Conservation (phyloP, 1,140 invertebrate genomes). For the Papilio glaucus region DNA sequence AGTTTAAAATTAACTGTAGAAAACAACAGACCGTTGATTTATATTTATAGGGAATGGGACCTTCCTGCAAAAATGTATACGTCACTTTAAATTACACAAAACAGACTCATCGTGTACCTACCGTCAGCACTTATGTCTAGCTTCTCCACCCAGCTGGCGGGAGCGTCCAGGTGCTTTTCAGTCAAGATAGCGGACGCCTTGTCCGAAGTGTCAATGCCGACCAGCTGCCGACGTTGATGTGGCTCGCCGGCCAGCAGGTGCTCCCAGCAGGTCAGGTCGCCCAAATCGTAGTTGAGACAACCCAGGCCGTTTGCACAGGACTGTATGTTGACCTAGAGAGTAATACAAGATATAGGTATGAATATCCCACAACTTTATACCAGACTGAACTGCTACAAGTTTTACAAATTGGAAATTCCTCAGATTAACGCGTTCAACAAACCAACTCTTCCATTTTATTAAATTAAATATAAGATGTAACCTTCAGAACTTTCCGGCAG, state of each 20-base stretch:
- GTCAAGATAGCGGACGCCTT: slow-evolving; percentile 78
- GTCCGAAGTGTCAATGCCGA: slow-evolving; percentile 76
- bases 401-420: too few species aligned
- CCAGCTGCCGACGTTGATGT: slow-evolving; percentile 76
- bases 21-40: background rate
- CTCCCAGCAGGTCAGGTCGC: slow-evolving; percentile 86
- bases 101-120: slow-evolving; percentile 55
- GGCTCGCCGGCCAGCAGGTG: slow-evolving; percentile 88
- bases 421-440: too few species aligned
- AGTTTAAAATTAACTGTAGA: background rate
- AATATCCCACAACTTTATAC: too few species aligned
- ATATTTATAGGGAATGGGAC: too few species aligned
- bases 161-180: slow-evolving; percentile 92
- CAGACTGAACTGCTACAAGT: too few species aligned
- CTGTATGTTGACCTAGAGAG: slow-evolving; percentile 73
- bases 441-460: too few species aligned
- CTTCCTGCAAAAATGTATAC: too few species aligned
- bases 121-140: slow-evolving; percentile 87
- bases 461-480: too few species aligned
- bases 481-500: too few species aligned
- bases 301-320: slow-evolving; percentile 47
- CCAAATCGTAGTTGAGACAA: slow-evolving; percentile 82
- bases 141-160: slow-evolving; percentile 89
- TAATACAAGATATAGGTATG: too few species aligned
- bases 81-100: too few species aligned